phyloP scores from a whole-genome alignment of 2,113 vertebrate species.

The Chaetodon auriga region DNA sequence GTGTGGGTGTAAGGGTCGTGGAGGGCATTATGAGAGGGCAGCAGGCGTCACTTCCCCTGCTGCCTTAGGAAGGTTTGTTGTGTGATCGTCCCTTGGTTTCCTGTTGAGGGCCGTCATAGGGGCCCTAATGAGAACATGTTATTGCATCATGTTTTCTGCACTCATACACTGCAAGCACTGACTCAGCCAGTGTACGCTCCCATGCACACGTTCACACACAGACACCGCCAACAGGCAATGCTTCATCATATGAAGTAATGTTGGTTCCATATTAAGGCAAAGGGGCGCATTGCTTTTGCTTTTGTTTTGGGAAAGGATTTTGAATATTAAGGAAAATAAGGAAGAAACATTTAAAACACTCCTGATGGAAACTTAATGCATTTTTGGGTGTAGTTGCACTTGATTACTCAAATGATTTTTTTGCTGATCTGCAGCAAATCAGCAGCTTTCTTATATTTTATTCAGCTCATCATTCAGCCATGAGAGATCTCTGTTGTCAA shows the following conservation, averaged over 20 bases:
- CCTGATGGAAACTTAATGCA: background rate
- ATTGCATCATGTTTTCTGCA: slow-evolving; percentile 54
- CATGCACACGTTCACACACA: background rate
- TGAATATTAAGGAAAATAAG: background rate
- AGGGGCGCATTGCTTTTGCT: background rate
- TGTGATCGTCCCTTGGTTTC: slow-evolving; percentile 59
- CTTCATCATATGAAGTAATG: background rate
- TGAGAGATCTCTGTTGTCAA: background rate
- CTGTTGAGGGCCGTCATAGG: slow-evolving; percentile 39
- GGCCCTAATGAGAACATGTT: slow-evolving; percentile 47
- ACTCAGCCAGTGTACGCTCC: background rate
- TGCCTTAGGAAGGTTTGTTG: slow-evolving; percentile 67
- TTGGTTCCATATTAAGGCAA: background rate
- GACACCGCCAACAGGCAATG: background rate
- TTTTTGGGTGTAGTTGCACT: slow-evolving; percentile 10
- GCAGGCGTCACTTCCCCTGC: slow-evolving; percentile 76
- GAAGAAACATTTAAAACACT: background rate
- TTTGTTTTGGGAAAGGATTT: background rate
- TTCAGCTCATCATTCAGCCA: background rate
- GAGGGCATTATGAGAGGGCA: slow-evolving; percentile 60
- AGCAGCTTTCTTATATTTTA: background rate
- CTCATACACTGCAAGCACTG: background rate
- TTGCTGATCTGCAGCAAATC: background rate
- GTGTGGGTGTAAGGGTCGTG: slow-evolving; percentile 34
- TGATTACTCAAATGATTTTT: background rate